Conservation (phyloP, 2,113 vertebrate genomes). For the Pygoscelis antarcticus region DNA sequence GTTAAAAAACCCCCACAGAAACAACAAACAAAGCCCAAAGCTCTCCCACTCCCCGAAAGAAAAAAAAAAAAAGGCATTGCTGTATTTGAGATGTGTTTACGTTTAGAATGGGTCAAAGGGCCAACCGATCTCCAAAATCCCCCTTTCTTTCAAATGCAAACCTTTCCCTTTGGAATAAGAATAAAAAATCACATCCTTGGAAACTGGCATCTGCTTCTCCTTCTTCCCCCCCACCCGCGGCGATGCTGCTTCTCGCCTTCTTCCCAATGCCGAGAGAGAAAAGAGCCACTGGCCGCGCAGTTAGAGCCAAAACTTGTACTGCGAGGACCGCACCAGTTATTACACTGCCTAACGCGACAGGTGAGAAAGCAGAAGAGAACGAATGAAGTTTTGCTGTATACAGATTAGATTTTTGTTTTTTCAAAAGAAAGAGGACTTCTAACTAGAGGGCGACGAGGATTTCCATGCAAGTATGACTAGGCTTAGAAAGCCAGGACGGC, state of each 20-base stretch:
- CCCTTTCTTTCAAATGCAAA: background rate
- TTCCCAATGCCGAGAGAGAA: background rate
- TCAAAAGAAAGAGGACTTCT: background rate
- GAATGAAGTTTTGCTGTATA: background rate
- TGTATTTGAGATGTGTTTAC: background rate
- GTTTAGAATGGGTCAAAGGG: background rate
- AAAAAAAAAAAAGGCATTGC: background rate
- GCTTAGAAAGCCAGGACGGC: background rate
- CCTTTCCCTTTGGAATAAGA: background rate
- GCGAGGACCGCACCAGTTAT: background rate
- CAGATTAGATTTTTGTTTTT: background rate
- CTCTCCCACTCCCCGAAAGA: background rate
- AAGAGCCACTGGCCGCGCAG: accelerated
- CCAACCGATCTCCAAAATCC: background rate
- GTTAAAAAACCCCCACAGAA: background rate
- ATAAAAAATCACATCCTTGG: background rate
- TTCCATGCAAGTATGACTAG: background rate
- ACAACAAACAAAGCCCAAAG: no score
- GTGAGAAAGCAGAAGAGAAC: background rate
- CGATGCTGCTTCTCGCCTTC: accelerated
- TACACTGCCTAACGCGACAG: accelerated
- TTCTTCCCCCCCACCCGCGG: accelerated
- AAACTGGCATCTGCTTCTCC: background rate
- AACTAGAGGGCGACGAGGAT: background rate
- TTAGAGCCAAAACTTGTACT: no score